Evolutionary conservation across 1,140 invertebrate species (phyloP), one percentile per base, ranked within the genome.

Genomic region (Aphidius gifuensis): DNA sequence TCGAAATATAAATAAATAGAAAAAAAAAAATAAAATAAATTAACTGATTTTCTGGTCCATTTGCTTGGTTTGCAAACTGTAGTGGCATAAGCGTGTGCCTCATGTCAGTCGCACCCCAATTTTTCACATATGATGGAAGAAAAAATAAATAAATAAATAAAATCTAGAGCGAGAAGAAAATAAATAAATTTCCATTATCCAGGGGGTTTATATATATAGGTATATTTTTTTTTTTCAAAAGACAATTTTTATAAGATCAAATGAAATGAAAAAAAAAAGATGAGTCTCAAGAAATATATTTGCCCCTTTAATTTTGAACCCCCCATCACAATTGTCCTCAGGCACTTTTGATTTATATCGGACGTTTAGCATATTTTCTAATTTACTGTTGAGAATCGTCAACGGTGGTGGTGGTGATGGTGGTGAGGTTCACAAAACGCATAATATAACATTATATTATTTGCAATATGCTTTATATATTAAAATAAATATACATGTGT

Each of bases 311-410:
- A 42, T 44, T 54, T 9, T 39, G 16, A 9, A 21, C 47, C 16
- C n/a, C 38, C n/a, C 57, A 50, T 45, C 51, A 60, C 50, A 61
- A 61, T 60, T 60, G 65, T 65, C 62, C 66, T 56, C 49, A 71
- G 66, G 69, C 67, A 74, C 68, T 79, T 79, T 80, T 81, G 78
- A 80, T 80, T 80, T 80, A 80, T 80, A 80, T 80, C 78, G 69
- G 64, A 66, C 74, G 75, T 74, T 80, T 80, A 80, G 78, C 78
- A 80, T 80, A 80, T 74, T 75, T 75, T 75, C 68, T 75, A 75
- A 75, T 75, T 75, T 75, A 75, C 73, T 74, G 72, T 75, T 80
- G 76, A 78, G 76, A 80, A 80, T 75, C 73, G 67, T 77, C 72
- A 79, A 79, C 77, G 77, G 76, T 77, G 75, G 32, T 23, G 77